Conservation (phyloP, 2,888 invertebrate genomes). For the Agonopterix subpropinquella region DNA sequence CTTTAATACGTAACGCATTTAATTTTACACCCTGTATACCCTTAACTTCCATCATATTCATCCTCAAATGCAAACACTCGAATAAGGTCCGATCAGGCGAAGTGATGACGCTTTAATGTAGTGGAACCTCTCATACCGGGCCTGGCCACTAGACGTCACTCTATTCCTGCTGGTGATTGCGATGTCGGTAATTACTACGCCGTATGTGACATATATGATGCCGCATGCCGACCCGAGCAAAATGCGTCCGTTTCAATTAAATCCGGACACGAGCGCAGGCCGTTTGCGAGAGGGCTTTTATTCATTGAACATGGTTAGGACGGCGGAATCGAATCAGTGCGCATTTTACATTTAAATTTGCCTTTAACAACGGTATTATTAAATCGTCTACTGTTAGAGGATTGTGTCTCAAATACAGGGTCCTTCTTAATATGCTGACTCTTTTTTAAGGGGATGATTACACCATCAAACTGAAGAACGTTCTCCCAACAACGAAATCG, state of each 20-base stretch:
- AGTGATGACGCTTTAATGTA: slow-evolving; percentile 18
- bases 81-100: background rate
- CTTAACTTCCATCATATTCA: too few relatives aligned
- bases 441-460: too few relatives aligned
- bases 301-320: slow-evolving; percentile 33
- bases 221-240: slow-evolving; percentile 33
- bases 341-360: slow-evolving; percentile 10
- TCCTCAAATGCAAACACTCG: slow-evolving; percentile 6
- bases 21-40: too few relatives aligned
- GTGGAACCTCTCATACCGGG: slow-evolving; percentile 22
- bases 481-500: too few relatives aligned
- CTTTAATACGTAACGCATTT: too few relatives aligned
- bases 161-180: slow-evolving; percentile 31
- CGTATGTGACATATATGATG: slow-evolving; percentile 29
- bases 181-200: slow-evolving; percentile 55
- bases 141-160: slow-evolving; percentile 54
- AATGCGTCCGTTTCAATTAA: slow-evolving; percentile 63
- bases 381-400: background rate
- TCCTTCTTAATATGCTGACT: too few relatives aligned
- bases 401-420: too few relatives aligned
- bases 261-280: slow-evolving; percentile 41
- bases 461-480: too few relatives aligned
- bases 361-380: slow-evolving; percentile 4
- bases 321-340: slow-evolving; percentile 21
- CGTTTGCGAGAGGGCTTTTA: slow-evolving; percentile 41